Evolutionary conservation across 2,113 vertebrate species (phyloP).

Genomic region (Columba janthina): DNA sequence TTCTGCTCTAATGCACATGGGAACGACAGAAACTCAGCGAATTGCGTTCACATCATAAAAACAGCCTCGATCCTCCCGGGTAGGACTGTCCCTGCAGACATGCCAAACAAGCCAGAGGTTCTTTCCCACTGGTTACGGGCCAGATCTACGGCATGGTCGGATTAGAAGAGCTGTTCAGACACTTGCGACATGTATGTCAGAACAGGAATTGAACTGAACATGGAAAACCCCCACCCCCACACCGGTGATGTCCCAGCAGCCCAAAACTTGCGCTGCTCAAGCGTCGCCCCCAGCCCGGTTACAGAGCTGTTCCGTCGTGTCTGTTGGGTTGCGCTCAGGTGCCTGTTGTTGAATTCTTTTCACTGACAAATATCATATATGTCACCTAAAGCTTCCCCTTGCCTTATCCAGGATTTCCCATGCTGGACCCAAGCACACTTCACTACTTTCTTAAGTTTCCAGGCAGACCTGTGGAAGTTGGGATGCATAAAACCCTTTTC

Average conservation of each 20-base stretch:
- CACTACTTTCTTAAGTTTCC: background rate
- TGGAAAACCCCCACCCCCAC: background rate
- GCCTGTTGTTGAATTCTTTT: background rate
- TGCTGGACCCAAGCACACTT: background rate
- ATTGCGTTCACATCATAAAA: background rate
- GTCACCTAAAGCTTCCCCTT: background rate
- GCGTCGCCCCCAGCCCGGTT: fast-evolving
- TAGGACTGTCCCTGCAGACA: background rate
- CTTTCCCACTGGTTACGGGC: background rate
- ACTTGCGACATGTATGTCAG: background rate
- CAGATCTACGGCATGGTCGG: background rate
- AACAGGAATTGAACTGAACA: background rate
- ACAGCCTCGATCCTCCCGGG: background rate
- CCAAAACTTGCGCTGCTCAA: background rate
- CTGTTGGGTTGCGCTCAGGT: background rate
- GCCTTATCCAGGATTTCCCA: background rate
- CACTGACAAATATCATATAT: background rate
- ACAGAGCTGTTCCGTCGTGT: background rate
- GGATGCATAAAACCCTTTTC: background rate
- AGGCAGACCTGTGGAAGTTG: background rate
- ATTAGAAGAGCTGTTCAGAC: background rate
- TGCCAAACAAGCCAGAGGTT: background rate
- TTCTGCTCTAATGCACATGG: background rate
- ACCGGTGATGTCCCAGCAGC: background rate
- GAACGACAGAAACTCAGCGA: background rate